Conservation (phyloP, 2,797 vertebrate species). For the Numenius phaeopus region DNA sequence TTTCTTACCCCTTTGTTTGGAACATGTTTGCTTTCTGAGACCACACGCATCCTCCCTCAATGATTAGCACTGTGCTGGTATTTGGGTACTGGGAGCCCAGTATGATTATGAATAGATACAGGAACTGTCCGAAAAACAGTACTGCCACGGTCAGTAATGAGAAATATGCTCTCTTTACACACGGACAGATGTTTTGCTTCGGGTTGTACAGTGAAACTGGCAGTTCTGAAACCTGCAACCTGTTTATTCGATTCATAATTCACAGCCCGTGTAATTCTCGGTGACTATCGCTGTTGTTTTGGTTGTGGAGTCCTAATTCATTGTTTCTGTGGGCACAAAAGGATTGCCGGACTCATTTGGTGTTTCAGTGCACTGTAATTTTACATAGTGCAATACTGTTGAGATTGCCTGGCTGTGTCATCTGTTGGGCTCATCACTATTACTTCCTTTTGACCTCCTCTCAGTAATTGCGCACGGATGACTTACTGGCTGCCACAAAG, state of each 20-base stretch:
- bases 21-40: background rate
- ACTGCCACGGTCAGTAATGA: background rate
- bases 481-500: conserved; percentile 21
- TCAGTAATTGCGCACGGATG: conserved; percentile 22
- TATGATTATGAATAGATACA: background rate
- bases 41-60: accelerated
- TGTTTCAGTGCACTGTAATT: conserved; percentile 40
- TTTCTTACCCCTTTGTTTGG: background rate
- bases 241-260: conserved; percentile 22
- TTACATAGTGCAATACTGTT: background rate
- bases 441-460: conserved; percentile 63
- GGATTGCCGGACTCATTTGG: background rate
- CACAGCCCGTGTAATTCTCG: background rate
- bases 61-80: background rate
- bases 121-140: background rate
- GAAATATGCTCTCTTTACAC: background rate
- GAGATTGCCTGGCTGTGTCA: conserved; percentile 44
- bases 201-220: background rate
- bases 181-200: background rate
- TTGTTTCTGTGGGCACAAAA: conserved; percentile 36
- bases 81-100: background rate
- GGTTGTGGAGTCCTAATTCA: background rate
- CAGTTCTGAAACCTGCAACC: conserved; percentile 2
- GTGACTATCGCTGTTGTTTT: conserved; percentile 43
- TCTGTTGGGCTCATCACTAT: conserved; percentile 25